Evolutionary conservation across 2,888 invertebrate species (phyloP), one percentile per base, ranked within the genome.

Genomic region (Pseudococcus viburni): DNA sequence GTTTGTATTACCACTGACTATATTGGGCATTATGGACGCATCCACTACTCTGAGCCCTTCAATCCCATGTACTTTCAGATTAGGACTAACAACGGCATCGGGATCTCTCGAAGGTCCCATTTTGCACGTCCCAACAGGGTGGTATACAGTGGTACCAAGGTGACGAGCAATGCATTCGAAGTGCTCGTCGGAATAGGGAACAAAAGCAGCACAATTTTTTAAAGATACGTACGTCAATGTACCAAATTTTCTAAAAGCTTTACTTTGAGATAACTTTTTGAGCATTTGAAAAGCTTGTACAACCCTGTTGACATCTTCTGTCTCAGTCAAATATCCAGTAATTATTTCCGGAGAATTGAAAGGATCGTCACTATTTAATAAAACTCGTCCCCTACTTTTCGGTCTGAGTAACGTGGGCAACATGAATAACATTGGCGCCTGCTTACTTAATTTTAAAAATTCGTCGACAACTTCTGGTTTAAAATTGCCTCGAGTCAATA

Each of bases 21-120:
- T 80, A 19, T 26, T 9, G 26, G 88, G 88, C 88, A 88, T 88
- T 39, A 88, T 88, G 8, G 88, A 88, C 1, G 88, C 55, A 51
- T 88, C 88, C 0, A 55, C 83, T 6, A 88, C 83, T 12, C 88
- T 80, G 0, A 88, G 17, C 3, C 83, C 88, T 73, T 77, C 22
- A 6, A 88, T 19, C 19, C 88, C 88, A 15, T 55, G 33, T n/a
- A 88, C 88, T n/a, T 55, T 88, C 83, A 88, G 17, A 4, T 17
- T 51, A 12, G 80, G 59, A 80, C 39, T 42, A 51, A 88, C 88
- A 0, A 88, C 88, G 0, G 88, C 88, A 83, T 88, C 59, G 3
- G 88, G 88, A 88, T 88, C 88, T 6, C 19, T 80, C 6, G n/a
- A 15, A 9, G 88, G 88, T 4, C 88, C 88, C 88, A 88, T 88